A percentile compares a stretch with the other conserved stretches of the same genome.
Evolutionary conservation across 2,113 vertebrate species (phyloP).

Genomic region (Dromaius novaehollandiae): DNA sequence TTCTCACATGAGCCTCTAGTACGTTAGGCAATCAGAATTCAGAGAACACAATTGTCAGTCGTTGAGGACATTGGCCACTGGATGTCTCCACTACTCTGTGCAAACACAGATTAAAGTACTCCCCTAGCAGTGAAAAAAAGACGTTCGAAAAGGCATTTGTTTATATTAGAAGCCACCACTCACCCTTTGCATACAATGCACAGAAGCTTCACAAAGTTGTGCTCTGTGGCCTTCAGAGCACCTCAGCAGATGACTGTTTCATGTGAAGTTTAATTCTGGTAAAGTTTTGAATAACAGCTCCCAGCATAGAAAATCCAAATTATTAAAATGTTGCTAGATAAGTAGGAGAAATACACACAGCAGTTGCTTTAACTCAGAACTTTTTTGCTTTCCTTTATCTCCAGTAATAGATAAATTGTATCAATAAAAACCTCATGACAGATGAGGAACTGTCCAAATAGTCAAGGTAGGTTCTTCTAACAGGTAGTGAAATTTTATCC

Average conservation of each 20-base stretch:
- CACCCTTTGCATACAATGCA: not conserved
- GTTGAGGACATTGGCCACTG: conserved; percentile 18
- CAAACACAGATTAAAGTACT: not conserved
- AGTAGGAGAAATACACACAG: not conserved
- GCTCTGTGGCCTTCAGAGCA: not conserved
- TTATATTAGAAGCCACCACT: not conserved
- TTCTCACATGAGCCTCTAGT: not conserved
- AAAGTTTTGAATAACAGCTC: not conserved
- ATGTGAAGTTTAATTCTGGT: fast-evolving
- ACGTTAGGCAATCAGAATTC: not conserved
- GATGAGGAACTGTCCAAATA: not conserved
- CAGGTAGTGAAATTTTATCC: not conserved
- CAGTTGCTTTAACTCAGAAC: not conserved
- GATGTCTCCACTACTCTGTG: conserved; percentile 43
- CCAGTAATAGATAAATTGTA: not conserved
- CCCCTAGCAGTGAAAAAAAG: not conserved
- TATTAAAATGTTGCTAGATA: not conserved
- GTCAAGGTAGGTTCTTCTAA: not conserved
- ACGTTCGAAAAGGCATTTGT: not conserved
- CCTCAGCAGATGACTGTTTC: not conserved
- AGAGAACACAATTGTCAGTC: not conserved
- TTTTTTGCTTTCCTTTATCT: not conserved
- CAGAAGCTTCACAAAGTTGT: not conserved
- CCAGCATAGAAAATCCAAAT: not conserved
- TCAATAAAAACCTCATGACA: not conserved